Conservation (phyloP, 2,797 vertebrate species). For the Chiloscyllium punctatum region DNA sequence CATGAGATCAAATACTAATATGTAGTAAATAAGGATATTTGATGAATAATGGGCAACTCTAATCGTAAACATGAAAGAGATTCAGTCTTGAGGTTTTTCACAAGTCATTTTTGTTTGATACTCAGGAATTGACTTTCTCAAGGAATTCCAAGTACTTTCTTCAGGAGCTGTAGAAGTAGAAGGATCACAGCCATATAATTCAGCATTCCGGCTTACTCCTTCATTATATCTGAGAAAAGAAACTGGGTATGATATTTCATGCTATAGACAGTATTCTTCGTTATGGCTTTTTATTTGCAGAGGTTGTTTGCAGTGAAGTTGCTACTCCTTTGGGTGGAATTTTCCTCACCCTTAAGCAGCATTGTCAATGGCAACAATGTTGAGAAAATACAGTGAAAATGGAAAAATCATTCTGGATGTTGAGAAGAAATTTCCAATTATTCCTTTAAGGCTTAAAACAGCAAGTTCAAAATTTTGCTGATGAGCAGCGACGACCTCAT, state of each 20-base stretch:
- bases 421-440: no score
- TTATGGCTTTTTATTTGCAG: neutral
- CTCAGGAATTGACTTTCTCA: conserved; percentile 62
- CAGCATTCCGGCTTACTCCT: conserved; percentile 60
- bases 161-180: conserved; percentile 54
- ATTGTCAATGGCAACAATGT: neutral
- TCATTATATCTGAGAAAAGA: conserved; percentile 52
- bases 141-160: conserved; percentile 58
- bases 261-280: neutral
- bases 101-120: conserved; percentile 33
- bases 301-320: neutral
- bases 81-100: neutral
- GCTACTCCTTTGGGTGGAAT: neutral
- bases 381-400: no score
- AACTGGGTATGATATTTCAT: neutral
- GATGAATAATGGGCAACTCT: neutral
- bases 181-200: conserved; percentile 56
- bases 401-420: no score
- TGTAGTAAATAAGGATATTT: neutral
- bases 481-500: no score
- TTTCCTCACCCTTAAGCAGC: neutral
- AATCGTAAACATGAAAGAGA: neutral
- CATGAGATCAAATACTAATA: neutral
- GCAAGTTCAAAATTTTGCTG: no score
- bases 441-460: no score